Evolutionary conservation across 2,888 invertebrate genomes (phyloP), one percentile per base, ranked within the genome.

Genomic region (Fabriciana adippe): DNA sequence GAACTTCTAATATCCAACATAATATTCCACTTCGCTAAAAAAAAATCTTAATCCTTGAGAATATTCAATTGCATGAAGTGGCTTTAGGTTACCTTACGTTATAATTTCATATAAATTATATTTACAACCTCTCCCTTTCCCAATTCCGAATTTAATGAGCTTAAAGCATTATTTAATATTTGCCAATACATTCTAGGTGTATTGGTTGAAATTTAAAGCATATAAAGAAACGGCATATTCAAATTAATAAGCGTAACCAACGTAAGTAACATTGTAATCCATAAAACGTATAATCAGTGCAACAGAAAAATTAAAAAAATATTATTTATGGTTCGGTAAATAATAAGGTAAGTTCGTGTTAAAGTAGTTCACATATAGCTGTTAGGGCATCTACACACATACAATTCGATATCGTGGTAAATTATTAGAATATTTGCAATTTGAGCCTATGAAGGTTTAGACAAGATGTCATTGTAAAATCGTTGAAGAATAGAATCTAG

Each of bases 141-240:
- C 26, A n/a, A 48, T 31, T 48, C 59, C 59, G 59, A 59, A 59
- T 59, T 59, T 47, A 48, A 47, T 26, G 47, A 59, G 47, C 57
- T 57, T 45, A 59, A 55, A 55, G 48, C 47, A 47, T 48, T 31
- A 59, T 48, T 13, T 21, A 47, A 57, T 57, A 21, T 47, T 47
- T 15, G 21, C 48, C n/a, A 26, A 48, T 59, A 15, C n/a, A 48
- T 59, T 3, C 47, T 59, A n/a, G 47, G 45, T n/a, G n/a, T 48
- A 14, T 57, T 57, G 45, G 18, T 47, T 57, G 45, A 57, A 57
- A 47, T 47, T 47, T 47, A 15, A 45, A 18, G 15, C 56, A 55
- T 55, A 56, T 16, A 45, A 56, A 47, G 4, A 26, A 41, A 41
- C 11, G 11, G 5, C n/a, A 59, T 59, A n/a, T 57, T 59, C 26